Percentiles rank a stretch among this genome's conserved stretches.
Conservation (phyloP, 1,140 invertebrate species). For the Bathynomus jamesi region DNA sequence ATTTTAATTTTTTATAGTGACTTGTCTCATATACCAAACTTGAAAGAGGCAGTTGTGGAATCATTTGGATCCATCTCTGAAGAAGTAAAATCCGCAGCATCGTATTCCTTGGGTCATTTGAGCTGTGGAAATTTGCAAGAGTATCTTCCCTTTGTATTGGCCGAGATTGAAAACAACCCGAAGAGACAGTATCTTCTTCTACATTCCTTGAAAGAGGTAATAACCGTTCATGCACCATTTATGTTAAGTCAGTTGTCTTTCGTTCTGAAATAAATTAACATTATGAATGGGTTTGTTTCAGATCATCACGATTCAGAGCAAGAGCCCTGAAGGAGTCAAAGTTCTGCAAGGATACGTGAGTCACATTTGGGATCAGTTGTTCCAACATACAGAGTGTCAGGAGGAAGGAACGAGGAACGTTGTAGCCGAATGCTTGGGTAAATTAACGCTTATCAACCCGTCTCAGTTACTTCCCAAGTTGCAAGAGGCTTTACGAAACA, state of each 20-base stretch:
- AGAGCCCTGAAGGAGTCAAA: conserved; percentile 36
- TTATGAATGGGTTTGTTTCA: conserved; percentile 9
- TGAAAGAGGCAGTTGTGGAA: conserved; percentile 47
- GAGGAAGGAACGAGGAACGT: conserved; percentile 98
- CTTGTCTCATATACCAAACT: conserved; percentile 63
- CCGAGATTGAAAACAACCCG: conserved; percentile 86
- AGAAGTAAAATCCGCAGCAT: conserved; percentile 83
- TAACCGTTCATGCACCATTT: background rate
- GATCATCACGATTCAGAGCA: conserved; percentile 14
- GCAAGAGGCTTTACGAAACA: conserved; percentile 57
- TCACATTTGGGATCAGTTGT: conserved; percentile 73
- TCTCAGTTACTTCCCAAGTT: conserved; percentile 62
- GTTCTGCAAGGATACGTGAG: conserved; percentile 38
- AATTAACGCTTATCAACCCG: conserved; percentile 92
- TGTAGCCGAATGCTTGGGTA: conserved; percentile 95
- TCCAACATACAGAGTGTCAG: conserved; percentile 83
- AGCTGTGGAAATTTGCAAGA: conserved; percentile 88
- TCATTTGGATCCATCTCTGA: conserved; percentile 53
- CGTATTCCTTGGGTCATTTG: conserved; percentile 89
- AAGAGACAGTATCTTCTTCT: conserved; percentile 91
- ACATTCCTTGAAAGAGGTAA: conserved; percentile 86
- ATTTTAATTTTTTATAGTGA: conserved; percentile 56
- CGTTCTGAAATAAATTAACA: background rate
- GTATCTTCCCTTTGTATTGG: conserved; percentile 88
- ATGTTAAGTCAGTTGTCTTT: background rate